Evolutionary conservation across 1,140 invertebrate genomes (phyloP).

Genomic region (Lepidurus packardi): DNA sequence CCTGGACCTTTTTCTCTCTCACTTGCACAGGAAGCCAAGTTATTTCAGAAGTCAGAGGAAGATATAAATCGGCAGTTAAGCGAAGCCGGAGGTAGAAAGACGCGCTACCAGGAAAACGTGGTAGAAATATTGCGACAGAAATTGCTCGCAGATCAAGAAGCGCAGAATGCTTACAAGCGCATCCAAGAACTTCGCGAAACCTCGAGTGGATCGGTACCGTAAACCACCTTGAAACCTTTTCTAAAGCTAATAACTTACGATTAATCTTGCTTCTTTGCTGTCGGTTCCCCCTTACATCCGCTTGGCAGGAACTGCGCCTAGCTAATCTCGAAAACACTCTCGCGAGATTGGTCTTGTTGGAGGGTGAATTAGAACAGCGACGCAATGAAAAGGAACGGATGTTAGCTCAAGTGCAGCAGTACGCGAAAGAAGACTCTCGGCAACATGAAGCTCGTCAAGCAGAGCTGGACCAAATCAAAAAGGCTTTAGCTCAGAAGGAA

Average conservation of each 20-base stretch:
- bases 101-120: constrained; percentile 16
- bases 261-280: neutral
- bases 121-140: constrained; percentile 19
- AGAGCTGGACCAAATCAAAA: neutral
- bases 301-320: neutral
- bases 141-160: constrained; percentile 27
- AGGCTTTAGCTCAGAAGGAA: neutral
- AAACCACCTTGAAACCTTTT: neutral
- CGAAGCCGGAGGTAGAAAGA: neutral
- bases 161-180: constrained; percentile 24
- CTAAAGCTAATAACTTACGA: neutral
- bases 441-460: neutral
- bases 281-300: neutral
- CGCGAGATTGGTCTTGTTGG: constrained; percentile 1
- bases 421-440: neutral
- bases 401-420: neutral
- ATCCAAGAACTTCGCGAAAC: constrained; percentile 26
- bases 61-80: constrained; percentile 17
- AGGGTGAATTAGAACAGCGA: neutral
- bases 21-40: neutral
- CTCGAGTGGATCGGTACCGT: neutral
- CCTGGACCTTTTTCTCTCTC: neutral
- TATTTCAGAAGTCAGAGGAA: constrained; percentile 8
- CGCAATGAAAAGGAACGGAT: neutral
- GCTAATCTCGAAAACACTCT: constrained; percentile 10